Base-by-base conservation (phyloP, 2,113 vertebrate species). In the Ranitomeya variabilis region DNA sequence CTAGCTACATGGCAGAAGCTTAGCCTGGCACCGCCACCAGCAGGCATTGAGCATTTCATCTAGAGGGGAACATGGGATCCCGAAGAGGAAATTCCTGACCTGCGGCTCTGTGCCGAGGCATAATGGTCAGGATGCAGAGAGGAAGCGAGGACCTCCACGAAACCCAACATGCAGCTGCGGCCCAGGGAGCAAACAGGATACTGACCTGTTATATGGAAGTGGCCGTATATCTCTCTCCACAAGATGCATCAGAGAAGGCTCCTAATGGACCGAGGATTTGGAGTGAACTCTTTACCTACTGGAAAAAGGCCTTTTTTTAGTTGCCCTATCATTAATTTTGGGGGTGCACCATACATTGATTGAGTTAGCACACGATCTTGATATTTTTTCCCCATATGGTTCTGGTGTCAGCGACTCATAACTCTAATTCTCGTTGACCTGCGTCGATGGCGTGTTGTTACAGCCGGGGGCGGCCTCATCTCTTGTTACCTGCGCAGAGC, bases 121-220 rank as follows among this genome's bases (percentile, higher is more conserved):
- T 77, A 83, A 88, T 88, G 52, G 81, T 52, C 87, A 67, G 87
- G 87, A 89, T 67, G 16, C 45, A 64, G n/a, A 14, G 57, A 84
- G 87, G 87, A 84, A 89, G 71, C 71, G 21, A 31, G 23, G 37
- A 62, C 55, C 18, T 52, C 80, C 60, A 7, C 74, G 23, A 69
- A 80, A 59, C 23, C 11, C 23, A 71, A 37, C 77, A 60, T 84
- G 81, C 87, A 89, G 87, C 87, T 89, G 87, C 80, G 51, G 37
- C 80, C 45, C 51, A 45, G 73, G 87, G 76, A 84, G 73, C 87
- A 89, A 89, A 89, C 87, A 89, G 87, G 87, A 89, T 89, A 62
- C 81, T 6, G 73, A 55, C 87, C 37, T 57, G 69, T 89, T 83
- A 31, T 19, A 4, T 67, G 87, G 87, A 89, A 89, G 81, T 57